These are phyloP conservation scores for Sarcophaga subvicina DNA, from an alignment of 2,888 invertebrate species.

Conservation along the genomic window DNA sequence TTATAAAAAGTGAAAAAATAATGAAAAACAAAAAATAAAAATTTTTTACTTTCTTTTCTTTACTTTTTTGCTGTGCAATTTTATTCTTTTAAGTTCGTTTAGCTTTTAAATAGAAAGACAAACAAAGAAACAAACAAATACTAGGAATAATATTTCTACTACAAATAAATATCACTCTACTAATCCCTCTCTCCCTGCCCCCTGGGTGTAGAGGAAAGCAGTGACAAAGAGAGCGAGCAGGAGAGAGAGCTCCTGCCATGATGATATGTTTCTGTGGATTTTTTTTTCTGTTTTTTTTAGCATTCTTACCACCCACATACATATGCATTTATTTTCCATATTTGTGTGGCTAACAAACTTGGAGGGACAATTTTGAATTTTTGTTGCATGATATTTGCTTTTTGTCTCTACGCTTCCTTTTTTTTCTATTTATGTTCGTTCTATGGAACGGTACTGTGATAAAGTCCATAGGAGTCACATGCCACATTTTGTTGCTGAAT, in stretches of 20 bases:
- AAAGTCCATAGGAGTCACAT: slow-evolving; percentile 60
- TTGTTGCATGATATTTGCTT: slow-evolving; percentile 37
- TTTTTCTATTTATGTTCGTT: not conserved
- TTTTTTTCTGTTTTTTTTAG: not conserved
- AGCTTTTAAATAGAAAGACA: not conserved
- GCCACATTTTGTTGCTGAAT: slow-evolving; percentile 24
- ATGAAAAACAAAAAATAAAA: slow-evolving; percentile 14
- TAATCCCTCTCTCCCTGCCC: not conserved
- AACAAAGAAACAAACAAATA: slow-evolving; percentile 43
- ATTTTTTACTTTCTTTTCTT: slow-evolving; percentile 46
- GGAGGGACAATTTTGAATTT: slow-evolving; percentile 38
- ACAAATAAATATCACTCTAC: not conserved
- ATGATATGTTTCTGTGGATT: slow-evolving; percentile 16
- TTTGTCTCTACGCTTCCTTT: slow-evolving; percentile 8
- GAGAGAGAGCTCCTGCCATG: not conserved
- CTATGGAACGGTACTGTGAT: slow-evolving; percentile 58
- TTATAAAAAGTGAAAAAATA: slow-evolving; percentile 61
- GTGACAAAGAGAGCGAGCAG: not conserved
- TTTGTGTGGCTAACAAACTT: slow-evolving; percentile 5
- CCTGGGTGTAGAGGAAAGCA: slow-evolving; percentile 1
- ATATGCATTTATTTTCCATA: not conserved
- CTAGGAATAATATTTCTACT: slow-evolving; percentile 55
- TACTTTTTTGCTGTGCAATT: not conserved
- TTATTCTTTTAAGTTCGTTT: not conserved
- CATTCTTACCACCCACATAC: slow-evolving; percentile 15